Base-by-base conservation (phyloP, 2,797 vertebrate species). In the Karalla daura region DNA sequence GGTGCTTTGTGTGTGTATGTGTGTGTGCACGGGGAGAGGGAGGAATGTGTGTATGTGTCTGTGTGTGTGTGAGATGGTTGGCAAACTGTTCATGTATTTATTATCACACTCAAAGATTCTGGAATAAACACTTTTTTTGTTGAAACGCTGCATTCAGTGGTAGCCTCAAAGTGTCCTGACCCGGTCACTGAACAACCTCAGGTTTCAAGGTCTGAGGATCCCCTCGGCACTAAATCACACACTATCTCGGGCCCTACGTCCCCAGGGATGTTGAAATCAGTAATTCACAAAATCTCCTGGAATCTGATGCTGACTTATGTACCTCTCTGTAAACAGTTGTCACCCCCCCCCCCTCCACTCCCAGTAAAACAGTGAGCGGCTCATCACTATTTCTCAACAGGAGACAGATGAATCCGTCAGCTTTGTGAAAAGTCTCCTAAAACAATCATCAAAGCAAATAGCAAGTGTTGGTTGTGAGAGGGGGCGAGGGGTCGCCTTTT, bases 41-140 rank as follows among this genome's bases (percentile, higher is more conserved):
- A n/a, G n/a, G n/a, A n/a, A n/a, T 53, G 56, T 37, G 36, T 32
- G 60, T 46, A 24, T 21, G 60, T 21, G 21, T 35, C 11, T 58
- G 60, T 54, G 45, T 17, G 11, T 13, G 40, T n/a, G 54, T 15
- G 15, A 59, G 69, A 78, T 78, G 77, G 73, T 76, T 82, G 76
- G 78, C 44, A 39, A 64, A 80, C 69, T 78, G 63, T 61, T 85
- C 64, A 71, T 90, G 85, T 91, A 91, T 92, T 92, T 92, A 91
- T 92, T 91, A 81, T 80, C 70, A 75, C 82, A 68, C 84, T 86
- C 54, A 71, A 81, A 84, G 49, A 66, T 86, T 88, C 60, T 80
- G 73, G 65, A 91, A 92, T 92, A 92, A 92, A 92, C 77, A 84
- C 61, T 63, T 86, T 80, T 86, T 89, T 88, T 76, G 81, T 89